A percentile compares a stretch with the other conserved stretches of the same genome.
Conservation (phyloP, 2,797 vertebrate genomes). For the Erithacus rubecula region DNA sequence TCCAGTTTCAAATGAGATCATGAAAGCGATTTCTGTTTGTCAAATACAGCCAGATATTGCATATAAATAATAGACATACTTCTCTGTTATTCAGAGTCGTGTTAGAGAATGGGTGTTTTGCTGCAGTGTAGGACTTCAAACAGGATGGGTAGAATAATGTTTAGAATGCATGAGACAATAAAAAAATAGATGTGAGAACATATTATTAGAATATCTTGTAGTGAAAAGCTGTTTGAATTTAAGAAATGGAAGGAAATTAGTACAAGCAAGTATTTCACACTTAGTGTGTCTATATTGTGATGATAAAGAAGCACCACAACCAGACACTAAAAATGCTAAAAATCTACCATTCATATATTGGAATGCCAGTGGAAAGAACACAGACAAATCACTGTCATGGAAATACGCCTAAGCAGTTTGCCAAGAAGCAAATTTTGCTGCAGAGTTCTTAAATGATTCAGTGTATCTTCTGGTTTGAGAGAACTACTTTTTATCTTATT, state of each 20-base stretch:
- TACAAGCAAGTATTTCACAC: background rate
- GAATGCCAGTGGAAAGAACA: background rate
- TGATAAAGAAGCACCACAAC: background rate
- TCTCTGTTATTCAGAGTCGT: background rate
- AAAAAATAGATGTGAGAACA: background rate
- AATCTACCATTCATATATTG: background rate
- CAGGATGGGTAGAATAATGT: background rate
- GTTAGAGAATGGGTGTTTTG: background rate
- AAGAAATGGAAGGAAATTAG: background rate
- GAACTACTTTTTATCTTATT: background rate
- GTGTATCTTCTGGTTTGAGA: background rate
- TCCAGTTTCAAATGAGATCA: background rate
- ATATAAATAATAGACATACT: background rate
- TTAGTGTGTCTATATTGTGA: background rate
- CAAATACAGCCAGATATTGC: background rate
- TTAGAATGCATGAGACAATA: background rate
- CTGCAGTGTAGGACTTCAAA: background rate
- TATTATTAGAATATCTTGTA: background rate
- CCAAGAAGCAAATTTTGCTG: background rate
- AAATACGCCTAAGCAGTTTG: background rate
- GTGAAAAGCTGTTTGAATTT: background rate
- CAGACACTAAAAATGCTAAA: background rate
- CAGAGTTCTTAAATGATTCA: background rate
- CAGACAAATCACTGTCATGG: background rate
- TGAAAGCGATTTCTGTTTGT: background rate